Base-by-base conservation (phyloP, 2,888 invertebrate genomes). In the Lacanobia oleracea region DNA sequence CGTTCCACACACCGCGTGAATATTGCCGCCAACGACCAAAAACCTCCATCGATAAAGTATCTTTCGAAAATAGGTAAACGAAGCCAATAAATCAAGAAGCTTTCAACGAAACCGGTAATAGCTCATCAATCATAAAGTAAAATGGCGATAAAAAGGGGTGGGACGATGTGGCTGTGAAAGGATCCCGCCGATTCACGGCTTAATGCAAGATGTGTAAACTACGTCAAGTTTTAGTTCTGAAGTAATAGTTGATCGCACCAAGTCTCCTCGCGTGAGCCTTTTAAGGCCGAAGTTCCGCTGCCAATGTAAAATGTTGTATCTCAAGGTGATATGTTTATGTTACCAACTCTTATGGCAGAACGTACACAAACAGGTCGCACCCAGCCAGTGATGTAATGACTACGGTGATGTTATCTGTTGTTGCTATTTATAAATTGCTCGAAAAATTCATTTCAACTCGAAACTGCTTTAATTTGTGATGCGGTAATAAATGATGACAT, bases 331-430 rank as follows among this genome's bases (percentile, higher is more conserved):
- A 82, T 78, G 86, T 87, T 85, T 89, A 86, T 88, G 83, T 88
- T 88, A 88, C 84, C 79, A 87, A 88, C 88, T 86, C 82, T 88
- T 90, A 91, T 91, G 90, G 91, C 84, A 88, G 87, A 89, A 88
- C 86, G 90, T 91, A 91, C 87, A 91, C 87, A 88, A 88, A 89
- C 88, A 85, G 85, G 91, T 89, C 92, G 88, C 92, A 86, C 93
- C 93, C 90, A 91, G 77, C 74, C 84, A 89, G 88, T 94, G 94
- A 94, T 93, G 93, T 93, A 93, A n/a, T n/a, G n/a, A 94, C 88
- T 79, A 60, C 73, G 86, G 85, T 93, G 93, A 93, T 92, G 92
- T 76, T 91, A 91, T 91, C 82, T 82, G 83, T 82, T 79, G 80
- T 84, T 82, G 77, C 91, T 94, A 93, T 93, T 93, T 92, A 90